Evolutionary conservation across 2,888 invertebrate species (phyloP), one percentile per base, ranked within the genome.

Genomic region (Heliconius ethilla): DNA sequence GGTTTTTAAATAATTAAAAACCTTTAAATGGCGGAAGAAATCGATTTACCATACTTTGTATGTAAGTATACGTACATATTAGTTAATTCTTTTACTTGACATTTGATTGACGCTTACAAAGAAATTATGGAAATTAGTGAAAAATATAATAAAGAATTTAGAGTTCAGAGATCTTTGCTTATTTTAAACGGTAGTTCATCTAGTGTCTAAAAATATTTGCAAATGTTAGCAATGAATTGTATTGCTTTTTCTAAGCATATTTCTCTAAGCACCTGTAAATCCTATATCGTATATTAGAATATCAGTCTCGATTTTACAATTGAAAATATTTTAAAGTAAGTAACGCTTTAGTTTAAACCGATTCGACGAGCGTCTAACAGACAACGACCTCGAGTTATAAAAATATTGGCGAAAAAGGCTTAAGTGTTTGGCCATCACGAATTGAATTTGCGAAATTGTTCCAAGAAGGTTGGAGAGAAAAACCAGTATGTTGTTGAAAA

Each of bases 301-400:
- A 66, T 67, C 33, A 67, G 11, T n/a, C 67, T 25, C 40, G 6
- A 79, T 62, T 73, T n/a, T 51, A 51, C 33, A 59, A 70, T 25
- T 37, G 67, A 37, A 70, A 33, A 65, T 55, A 70, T 75, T 66
- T 72, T 74, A 74, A 80, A 76, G 67, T 66, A 22, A 40, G 65
- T 65, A 75, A 74, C 76, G 77, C 78, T 76, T 76, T 75, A 81
- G 76, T 72, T 80, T 77, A 77, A 83, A 83, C 81, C 79, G 78
- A 85, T 84, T 85, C 81, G 82, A 82, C 79, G 79, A 81, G 80
- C 82, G 76, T 80, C 78, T 76, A 75, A 78, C 81, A 82, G 83
- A 70, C 84, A 80, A 81, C 83, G 85, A 85, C 85, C 85, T 84
- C 84, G 81, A 75, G 25, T 27, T 29, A 40, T 77, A 75, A 77